Evolutionary conservation across 2,888 invertebrate genomes (phyloP).

Genomic region (Drosophila siamana): DNA sequence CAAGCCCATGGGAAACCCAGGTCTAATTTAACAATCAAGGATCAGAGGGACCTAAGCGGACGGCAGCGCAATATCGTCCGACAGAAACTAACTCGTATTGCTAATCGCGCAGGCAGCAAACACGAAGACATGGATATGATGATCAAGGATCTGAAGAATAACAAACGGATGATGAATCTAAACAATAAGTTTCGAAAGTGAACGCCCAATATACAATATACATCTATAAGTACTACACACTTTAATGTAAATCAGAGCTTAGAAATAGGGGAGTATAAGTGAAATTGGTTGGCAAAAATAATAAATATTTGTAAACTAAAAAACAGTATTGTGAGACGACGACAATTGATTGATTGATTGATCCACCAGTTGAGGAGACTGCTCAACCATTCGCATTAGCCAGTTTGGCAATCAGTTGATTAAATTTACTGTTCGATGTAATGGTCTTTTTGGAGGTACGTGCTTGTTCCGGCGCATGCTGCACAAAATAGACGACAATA

Average conservation of each 20-base stretch:
- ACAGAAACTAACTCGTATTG: constrained; percentile 34
- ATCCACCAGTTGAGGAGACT: constrained; percentile 13
- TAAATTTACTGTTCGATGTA: constrained; percentile 68
- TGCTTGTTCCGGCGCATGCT: constrained; percentile 68
- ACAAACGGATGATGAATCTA: neutral
- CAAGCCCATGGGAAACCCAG: neutral
- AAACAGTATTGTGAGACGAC: constrained; percentile 56
- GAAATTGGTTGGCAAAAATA: constrained; percentile 48
- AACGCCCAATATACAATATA: constrained; percentile 67
- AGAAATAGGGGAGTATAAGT: constrained; percentile 51
- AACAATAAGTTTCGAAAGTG: constrained; percentile 13
- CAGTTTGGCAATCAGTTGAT: constrained; percentile 71
- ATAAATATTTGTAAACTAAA: constrained; percentile 74
- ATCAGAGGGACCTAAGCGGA: constrained; percentile 42
- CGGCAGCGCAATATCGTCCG: constrained; percentile 58
- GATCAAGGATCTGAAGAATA: constrained; percentile 32
- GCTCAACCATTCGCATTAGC: constrained; percentile 72
- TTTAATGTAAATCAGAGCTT: constrained; percentile 75
- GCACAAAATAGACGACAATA: constrained; percentile 74
- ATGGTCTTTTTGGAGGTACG: constrained; percentile 67
- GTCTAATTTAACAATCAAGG: neutral
- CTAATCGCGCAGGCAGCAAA: neutral
- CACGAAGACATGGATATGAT: rapidly evolving
- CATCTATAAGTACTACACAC: constrained; percentile 72
- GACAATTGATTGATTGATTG: constrained; percentile 1